Base-by-base conservation (phyloP, 2,888 invertebrate species). In the Branchellion lobata region DNA sequence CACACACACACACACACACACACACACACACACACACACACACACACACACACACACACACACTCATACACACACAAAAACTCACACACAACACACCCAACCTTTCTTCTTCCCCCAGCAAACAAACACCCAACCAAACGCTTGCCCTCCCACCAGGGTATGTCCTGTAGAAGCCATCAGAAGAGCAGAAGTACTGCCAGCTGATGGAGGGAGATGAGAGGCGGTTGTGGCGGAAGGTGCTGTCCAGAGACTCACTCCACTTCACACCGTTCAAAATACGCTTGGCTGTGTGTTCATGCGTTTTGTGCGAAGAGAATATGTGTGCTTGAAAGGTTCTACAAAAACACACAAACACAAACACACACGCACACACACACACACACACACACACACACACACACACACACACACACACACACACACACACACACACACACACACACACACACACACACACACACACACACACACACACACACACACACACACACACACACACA, bases 121-220 rank as follows among this genome's bases (percentile, higher is more conserved):
- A n/a, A n/a, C n/a, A n/a, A n/a, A n/a, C n/a, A n/a, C n/a, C n/a
- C n/a, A n/a, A n/a, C n/a, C n/a, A n/a, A n/a, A n/a, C n/a, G n/a
- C n/a, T n/a, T n/a, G n/a, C n/a, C n/a, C n/a, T n/a, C n/a, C n/a
- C n/a, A 92, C 96, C 97, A 78, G 99, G 99, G 89, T 92, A 99
- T 86, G 94, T 93, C 8, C 99, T 90, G 84, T 99, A 90, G 85
- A 97, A 93, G 21, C 99, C 99, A 2, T 93, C 92, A 51, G 94
- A 91, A 83, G 95, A 95, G 40, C 98, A 96, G 87, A 98, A 99
- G 88, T 96, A 97, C 88, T 99, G 99, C 95, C 97, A 99, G 0
- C 93, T 92, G 51, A 96, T 88, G 0, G 94, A 93, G 0, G 95
- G 94, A 89, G 96, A 95, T 0, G 92, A 91, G 83, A 92, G 90